phyloP scores from a whole-genome alignment of 1,140 invertebrate genomes.

The Caenorhabditis inopinata region DNA sequence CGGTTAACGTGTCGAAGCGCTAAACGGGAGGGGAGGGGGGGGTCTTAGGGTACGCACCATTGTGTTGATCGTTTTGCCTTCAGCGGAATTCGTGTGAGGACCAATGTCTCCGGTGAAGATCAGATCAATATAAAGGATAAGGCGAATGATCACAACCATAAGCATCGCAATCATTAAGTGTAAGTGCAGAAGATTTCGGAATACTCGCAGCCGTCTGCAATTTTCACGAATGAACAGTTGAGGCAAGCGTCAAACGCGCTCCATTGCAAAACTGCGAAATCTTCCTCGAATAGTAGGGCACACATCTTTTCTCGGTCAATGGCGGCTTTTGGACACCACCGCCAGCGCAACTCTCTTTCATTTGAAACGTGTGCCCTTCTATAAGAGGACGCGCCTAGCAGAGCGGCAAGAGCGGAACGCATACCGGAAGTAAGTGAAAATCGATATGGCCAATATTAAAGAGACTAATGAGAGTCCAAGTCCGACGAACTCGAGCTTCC shows the following conservation, averaged over 20 bases:
- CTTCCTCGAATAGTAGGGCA: no score
- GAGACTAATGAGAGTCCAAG: conserved; percentile 78
- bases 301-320: no score
- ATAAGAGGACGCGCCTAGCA: no score
- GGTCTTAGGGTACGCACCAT: conserved; percentile 73
- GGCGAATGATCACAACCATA: conserved; percentile 79
- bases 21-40: no score
- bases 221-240: no score
- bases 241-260: no score
- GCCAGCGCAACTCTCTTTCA: no score
- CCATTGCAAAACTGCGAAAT: no score
- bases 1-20: no score
- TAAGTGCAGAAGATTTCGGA: conserved; percentile 82
- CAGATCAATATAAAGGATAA: conserved; percentile 83
- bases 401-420: background rate
- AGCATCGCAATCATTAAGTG: conserved; percentile 84
- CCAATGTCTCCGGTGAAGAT: conserved; percentile 68
- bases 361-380: no score
- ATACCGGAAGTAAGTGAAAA: conserved; percentile 81
- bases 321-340: no score
- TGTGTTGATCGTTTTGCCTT: conserved; percentile 73
- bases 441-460: conserved; percentile 76
- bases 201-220: conserved; percentile 78
- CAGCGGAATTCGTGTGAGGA: conserved; percentile 23
- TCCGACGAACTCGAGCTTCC: conserved; percentile 80